These are phyloP conservation scores for Paedocypris micromegethes DNA, from an alignment of 2,797 vertebrate species.

Conservation along the genomic window DNA sequence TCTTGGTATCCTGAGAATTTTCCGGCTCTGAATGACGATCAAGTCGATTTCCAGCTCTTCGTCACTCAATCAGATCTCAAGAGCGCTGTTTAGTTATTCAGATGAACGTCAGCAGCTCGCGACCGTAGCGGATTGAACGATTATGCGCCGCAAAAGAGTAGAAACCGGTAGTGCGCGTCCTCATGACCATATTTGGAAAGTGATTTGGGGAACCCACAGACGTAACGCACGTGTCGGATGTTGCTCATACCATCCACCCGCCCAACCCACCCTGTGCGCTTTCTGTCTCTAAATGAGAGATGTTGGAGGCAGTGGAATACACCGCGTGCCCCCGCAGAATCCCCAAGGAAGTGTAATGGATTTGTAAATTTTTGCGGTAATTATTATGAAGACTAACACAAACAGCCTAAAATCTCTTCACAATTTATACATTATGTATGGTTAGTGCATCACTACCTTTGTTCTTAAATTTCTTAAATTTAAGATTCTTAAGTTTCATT, in stretches of 20 bases:
- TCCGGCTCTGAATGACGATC: background rate
- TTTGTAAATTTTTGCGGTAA: constrained; percentile 3
- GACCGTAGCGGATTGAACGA: background rate
- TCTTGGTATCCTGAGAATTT: too few species aligned
- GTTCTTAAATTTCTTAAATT: too few species aligned
- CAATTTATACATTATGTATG: too few species aligned
- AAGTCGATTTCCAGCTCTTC: background rate
- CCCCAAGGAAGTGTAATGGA: constrained; percentile 24
- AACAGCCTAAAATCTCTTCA: too few species aligned
- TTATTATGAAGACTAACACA: too few species aligned
- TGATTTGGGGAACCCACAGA: constrained; percentile 36
- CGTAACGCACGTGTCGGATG: constrained; percentile 33
- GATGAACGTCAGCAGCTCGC: constrained; percentile 13
- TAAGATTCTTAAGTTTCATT: too few species aligned
- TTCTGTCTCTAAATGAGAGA: constrained; percentile 17
- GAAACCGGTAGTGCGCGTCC: constrained; percentile 40
- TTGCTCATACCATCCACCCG: constrained; percentile 17
- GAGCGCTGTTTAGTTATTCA: constrained; percentile 8
- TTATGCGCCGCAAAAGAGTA: constrained; percentile 6
- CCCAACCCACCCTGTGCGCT: too few species aligned
- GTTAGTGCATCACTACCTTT: too few species aligned
- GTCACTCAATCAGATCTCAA: background rate
- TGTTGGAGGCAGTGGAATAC: constrained; percentile 17
- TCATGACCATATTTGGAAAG: constrained; percentile 38
- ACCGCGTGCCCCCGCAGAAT: constrained; percentile 19